These are phyloP conservation scores for Hyles euphorbiae DNA, from an alignment of 1,140 invertebrate species.

Conservation along the genomic window DNA sequence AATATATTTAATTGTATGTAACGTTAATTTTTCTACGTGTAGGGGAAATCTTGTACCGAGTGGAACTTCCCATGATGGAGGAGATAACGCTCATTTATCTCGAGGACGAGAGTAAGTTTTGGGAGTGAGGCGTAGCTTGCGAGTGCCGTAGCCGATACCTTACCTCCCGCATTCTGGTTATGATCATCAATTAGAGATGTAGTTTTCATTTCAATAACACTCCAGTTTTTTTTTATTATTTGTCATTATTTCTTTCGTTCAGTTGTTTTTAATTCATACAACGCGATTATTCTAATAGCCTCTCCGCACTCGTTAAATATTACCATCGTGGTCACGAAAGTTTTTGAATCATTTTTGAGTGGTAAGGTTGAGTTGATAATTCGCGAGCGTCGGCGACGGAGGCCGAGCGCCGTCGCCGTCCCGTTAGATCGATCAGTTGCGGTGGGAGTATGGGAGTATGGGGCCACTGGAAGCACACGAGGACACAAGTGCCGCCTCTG, in stretches of 20 bases:
- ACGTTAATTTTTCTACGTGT: constrained; percentile 81
- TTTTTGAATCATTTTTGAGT: constrained; percentile 27
- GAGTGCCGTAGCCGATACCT: constrained; percentile 76
- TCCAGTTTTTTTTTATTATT: constrained; percentile 58
- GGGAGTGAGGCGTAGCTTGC: constrained; percentile 77
- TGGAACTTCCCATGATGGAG: constrained; percentile 92
- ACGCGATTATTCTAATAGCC: constrained; percentile 64
- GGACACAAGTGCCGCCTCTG: constrained; percentile 48
- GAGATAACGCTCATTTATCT: constrained; percentile 92
- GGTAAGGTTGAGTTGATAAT: constrained; percentile 15
- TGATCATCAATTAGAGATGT: constrained; percentile 76
- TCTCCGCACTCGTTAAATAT: constrained; percentile 56
- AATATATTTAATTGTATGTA: constrained; percentile 57
- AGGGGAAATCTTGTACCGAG: constrained; percentile 92
- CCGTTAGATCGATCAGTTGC: constrained; percentile 16
- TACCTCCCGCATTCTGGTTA: constrained; percentile 77
- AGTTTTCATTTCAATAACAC: constrained; percentile 77
- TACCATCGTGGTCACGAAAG: constrained; percentile 51
- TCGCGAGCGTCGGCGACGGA: constrained; percentile 2
- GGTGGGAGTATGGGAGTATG: constrained; percentile 26
- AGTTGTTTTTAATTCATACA: constrained; percentile 65
- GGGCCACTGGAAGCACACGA: constrained; percentile 66
- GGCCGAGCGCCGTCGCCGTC: neutral
- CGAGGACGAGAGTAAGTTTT: constrained; percentile 81
- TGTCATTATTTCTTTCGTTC: constrained; percentile 52